Percentiles rank a stretch among this genome's conserved stretches.
Evolutionary conservation across 2,113 vertebrate genomes (phyloP).

Genomic region (Oenanthe melanoleuca): DNA sequence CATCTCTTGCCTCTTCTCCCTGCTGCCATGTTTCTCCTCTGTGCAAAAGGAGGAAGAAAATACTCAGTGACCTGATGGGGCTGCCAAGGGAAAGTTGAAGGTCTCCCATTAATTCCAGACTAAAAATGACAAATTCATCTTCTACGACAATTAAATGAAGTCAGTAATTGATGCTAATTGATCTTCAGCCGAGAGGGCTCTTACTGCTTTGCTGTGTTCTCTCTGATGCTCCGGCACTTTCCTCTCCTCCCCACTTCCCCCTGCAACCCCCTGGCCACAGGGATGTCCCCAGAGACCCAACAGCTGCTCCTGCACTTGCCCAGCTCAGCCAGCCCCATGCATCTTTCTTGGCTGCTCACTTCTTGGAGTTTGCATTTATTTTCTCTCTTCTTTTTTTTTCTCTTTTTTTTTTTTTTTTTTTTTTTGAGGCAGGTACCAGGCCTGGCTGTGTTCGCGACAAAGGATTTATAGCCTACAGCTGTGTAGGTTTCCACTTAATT

Average conservation of each 20-base stretch:
- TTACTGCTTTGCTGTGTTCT: conserved; percentile 42
- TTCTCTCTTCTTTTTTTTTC: neutral
- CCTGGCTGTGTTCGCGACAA: conserved; percentile 65
- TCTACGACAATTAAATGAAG: conserved; percentile 90
- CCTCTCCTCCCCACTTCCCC: neutral
- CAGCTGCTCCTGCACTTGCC: neutral
- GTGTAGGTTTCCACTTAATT: conserved; percentile 81
- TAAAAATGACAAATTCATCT: conserved; percentile 91
- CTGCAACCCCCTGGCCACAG: neutral
- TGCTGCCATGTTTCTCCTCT: neutral
- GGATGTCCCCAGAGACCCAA: neutral
- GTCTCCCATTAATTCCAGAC: conserved; percentile 87
- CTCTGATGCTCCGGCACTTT: conserved; percentile 41
- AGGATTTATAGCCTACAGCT: conserved; percentile 85
- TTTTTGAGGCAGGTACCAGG: conserved; percentile 68
- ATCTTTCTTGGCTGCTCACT: neutral
- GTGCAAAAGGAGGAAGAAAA: conserved; percentile 45
- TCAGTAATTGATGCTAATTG: conserved; percentile 91
- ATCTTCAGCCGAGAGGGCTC: conserved; percentile 80
- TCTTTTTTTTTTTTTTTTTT: neutral
- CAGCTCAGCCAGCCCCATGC: neutral
- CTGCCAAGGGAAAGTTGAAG: conserved; percentile 87
- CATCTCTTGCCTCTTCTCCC: neutral
- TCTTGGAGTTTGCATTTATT: neutral
- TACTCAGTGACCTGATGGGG: conserved; percentile 54